Base-by-base conservation (phyloP, 1,140 invertebrate genomes). In the Argopecten irradians region DNA sequence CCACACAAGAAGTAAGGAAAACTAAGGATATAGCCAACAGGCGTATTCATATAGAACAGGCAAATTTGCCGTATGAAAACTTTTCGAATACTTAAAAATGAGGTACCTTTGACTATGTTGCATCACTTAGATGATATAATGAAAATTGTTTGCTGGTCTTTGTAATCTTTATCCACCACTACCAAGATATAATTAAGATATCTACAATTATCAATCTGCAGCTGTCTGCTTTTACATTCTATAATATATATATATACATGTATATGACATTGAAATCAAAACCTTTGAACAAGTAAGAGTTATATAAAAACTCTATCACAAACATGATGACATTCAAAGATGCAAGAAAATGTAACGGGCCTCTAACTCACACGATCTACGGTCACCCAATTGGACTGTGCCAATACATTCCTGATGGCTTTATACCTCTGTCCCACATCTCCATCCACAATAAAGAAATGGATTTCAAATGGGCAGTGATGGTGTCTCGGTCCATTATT, bases 1-100 rank as follows among this genome's bases (percentile, higher is more conserved):
- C 85, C 19, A 86, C 82, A 34, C 22, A 14, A 84, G 89, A 89
- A 34, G 86, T 87, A 11, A 33, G 33, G 22, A 84, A 34, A n/a
- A 89, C 89, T 34, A 87, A 87, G 84, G 33, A 84, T 55, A 87
- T 87, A 43, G 89, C 89, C 11, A 41, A 84, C 28, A 32, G 34
- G 14, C 83, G 89, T 34, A 87, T 87, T 28, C 82, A 87, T 87
- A 34, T 84, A 22, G 89, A 89, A 36, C 86, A 86, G 34, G 83
- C 83, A 16, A 89, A n/a, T 87, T 7, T 28, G 89, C 55, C 83
- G 86, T 84, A 84, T 87, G 19, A 85, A 87, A 36, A 82, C 22
- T 35, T 89, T 87, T 71, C 34, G 82, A 14, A 86, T 89, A 16
- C 32, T 89, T 8, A 83, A 39, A 28, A 71, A 86, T 87, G 83